phyloP scores from a whole-genome alignment of 2,113 vertebrate genomes.

The Leucopsar rothschildi region DNA sequence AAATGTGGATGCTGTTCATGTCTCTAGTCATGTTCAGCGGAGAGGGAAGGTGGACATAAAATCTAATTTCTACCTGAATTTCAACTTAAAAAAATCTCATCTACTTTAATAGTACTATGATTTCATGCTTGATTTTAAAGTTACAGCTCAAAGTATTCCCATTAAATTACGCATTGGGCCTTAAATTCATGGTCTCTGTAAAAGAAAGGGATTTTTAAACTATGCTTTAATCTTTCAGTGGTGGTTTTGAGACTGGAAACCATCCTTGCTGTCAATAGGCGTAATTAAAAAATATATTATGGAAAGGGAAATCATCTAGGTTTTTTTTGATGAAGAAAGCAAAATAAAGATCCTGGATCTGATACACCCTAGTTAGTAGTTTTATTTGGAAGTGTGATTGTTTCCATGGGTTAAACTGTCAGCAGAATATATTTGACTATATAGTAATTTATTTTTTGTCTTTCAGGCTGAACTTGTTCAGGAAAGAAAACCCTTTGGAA shows the following conservation, averaged over 20 bases:
- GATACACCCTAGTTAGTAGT: background rate
- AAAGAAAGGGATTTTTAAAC: background rate
- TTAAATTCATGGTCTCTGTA: background rate
- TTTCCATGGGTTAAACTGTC: background rate
- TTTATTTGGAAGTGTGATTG: background rate
- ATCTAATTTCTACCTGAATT: background rate
- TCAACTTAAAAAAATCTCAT: background rate
- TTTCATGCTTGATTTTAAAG: background rate
- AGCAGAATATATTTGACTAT: background rate
- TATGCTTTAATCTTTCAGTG: background rate
- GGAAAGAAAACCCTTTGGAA: background rate
- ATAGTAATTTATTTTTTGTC: background rate
- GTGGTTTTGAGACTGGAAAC: background rate
- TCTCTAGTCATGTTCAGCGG: background rate
- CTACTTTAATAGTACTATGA: background rate
- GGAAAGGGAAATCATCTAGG: background rate
- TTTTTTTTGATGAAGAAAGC: background rate
- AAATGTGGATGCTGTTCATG: background rate
- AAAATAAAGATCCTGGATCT: background rate
- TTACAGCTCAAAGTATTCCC: background rate
- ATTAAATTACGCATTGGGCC: background rate
- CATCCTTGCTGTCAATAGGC: background rate
- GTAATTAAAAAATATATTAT: background rate
- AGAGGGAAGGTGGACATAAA: background rate
- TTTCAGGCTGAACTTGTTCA: background rate